A percentile compares a stretch with the other conserved stretches of the same genome.
Evolutionary conservation across 2,113 vertebrate species (phyloP).

Genomic region (Gallinago jamesoni): DNA sequence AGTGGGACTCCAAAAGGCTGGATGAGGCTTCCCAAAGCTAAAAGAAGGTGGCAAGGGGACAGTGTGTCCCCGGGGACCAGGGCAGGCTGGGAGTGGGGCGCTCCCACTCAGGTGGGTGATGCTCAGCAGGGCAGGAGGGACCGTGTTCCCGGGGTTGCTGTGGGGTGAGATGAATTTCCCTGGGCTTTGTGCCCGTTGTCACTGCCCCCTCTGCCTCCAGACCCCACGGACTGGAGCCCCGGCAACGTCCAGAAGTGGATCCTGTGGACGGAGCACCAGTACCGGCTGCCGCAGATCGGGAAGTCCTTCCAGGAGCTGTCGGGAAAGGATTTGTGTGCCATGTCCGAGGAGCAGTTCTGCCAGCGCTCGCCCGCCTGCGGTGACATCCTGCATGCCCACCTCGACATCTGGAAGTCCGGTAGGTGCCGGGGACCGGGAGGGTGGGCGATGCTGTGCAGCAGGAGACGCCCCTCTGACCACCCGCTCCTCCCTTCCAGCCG

Average conservation of each 20-base stretch:
- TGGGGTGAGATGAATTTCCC: not conserved
- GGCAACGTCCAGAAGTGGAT: conserved; percentile 97
- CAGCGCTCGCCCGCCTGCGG: conserved; percentile 88
- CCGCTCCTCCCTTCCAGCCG: conserved; percentile 74
- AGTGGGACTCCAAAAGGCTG: not conserved
- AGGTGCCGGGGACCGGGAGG: fast-evolving
- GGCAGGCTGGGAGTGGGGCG: not conserved
- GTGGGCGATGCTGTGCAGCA: not conserved
- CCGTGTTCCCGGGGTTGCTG: fast-evolving
- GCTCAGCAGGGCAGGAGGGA: not conserved
- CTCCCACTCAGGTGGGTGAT: not conserved
- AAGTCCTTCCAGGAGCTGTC: conserved; percentile 91
- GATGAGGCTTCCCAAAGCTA: not conserved
- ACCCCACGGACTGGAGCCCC: conserved; percentile 90
- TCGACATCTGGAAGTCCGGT: conserved; percentile 99
- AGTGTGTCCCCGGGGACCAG: not conserved
- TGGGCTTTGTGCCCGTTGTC: not conserved
- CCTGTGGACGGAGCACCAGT: conserved; percentile 96
- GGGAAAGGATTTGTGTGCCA: conserved; percentile 90
- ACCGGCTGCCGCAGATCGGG: conserved; percentile 89
- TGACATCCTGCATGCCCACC: conserved; percentile 92
- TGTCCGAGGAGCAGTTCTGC: conserved; percentile 93
- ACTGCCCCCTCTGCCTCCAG: conserved; percentile 50
- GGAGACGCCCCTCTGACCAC: not conserved
- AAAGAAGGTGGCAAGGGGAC: not conserved